These are phyloP conservation scores for Abrostola tripartita DNA, from an alignment of 2,888 invertebrate species.

Conservation along the genomic window DNA sequence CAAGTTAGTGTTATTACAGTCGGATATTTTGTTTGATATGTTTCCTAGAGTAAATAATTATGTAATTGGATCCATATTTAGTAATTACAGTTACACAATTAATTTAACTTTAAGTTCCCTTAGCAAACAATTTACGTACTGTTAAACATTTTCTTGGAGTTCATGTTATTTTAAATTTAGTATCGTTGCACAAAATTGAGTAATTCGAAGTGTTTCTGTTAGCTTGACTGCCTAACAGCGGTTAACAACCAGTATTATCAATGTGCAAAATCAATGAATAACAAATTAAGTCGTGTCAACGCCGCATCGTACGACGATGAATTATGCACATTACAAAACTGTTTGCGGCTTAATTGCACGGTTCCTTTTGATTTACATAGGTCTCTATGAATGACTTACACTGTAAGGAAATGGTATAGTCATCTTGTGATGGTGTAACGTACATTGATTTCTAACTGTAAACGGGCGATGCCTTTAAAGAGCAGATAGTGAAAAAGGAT, in stretches of 20 bases:
- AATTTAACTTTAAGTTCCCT: neutral
- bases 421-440: conserved; percentile 19
- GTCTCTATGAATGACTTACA: conserved; percentile 45
- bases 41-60: conserved; percentile 48
- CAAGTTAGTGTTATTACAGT: conserved; percentile 47
- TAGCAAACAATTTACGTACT: neutral
- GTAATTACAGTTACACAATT: conserved; percentile 5
- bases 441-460: conserved; percentile 17
- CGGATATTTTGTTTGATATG: conserved; percentile 40
- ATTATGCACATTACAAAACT: conserved; percentile 63
- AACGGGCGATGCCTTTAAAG: neutral
- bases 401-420: conserved; percentile 31
- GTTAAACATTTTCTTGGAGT: neutral
- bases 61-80: conserved; percentile 27
- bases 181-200: conserved; percentile 1
- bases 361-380: conserved; percentile 76
- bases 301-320: conserved; percentile 42
- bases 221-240: conserved; percentile 25
- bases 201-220: conserved; percentile 6
- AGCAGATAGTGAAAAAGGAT: no score
- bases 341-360: conserved; percentile 67
- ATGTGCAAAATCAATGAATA: conserved; percentile 59
- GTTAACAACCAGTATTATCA: conserved; percentile 15
- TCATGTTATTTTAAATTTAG: conserved; percentile 4
- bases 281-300: conserved; percentile 66